Evolutionary conservation across 2,888 invertebrate genomes (phyloP), one percentile per base, ranked within the genome.

Genomic region (Aromia moschata): DNA sequence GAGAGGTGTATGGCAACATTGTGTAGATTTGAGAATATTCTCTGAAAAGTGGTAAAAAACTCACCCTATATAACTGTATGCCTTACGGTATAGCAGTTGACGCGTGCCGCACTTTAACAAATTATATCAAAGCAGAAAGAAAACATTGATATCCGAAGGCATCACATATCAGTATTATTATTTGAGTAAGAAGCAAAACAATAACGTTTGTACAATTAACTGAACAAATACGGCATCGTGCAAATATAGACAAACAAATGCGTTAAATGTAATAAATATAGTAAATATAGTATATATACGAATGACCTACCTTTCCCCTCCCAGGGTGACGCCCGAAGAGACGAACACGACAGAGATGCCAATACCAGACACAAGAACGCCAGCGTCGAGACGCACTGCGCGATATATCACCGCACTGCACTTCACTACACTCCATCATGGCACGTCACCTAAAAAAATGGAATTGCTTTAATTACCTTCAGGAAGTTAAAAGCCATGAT

Each of bases 301-400:
- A 4, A 31, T 40, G 31, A 52, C 52, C 41, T 52, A 52, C 52
- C 52, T 52, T 51, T 52, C 52, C 52, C 52, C 52, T 40, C 41
- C 52, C 41, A 41, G 52, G 52, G 52, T 66, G 71, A 71, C 70
- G 70, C 68, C 69, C 68, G 69, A 65, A 62, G 59, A 66, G 65
- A 57, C 60, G 67, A 67, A 65, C 69, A 67, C 67, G 73, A 61
- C 68, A 71, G 68, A 70, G 72, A 70, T 71, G 73, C 73, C 71
- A 70, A 68, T 70, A 68, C 70, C 70, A 73, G 74, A 75, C 75
- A 70, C 71, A 71, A 70, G 72, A 76, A 77, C 77, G 77, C 76
- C 76, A 59, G 59, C 71, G 71, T 68, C 72, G 70, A 69, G 68
- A 62, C 72, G 70, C 74, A 73, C 74, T 73, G 71, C 73, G 74